Base-by-base conservation (phyloP, 2,888 invertebrate genomes). In the Brenthis ino region DNA sequence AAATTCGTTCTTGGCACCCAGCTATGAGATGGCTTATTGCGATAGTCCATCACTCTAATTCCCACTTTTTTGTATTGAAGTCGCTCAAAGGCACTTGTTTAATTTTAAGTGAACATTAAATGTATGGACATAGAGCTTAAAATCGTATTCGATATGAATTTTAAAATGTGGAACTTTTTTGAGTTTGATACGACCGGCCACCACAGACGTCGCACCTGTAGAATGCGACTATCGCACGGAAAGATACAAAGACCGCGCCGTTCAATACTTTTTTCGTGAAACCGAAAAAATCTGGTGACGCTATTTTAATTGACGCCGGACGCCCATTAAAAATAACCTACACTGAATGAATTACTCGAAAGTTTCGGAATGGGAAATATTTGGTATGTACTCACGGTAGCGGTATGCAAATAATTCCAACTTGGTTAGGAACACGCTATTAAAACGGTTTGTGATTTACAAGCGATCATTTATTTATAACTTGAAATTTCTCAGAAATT, bases 301-400 rank as follows among this genome's bases (percentile, higher is more conserved):
- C 83, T 88, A 91, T 91, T 91, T 92, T 92, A 92, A 93, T 91
- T 91, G 90, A 91, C 87, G 85, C 77, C 82, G 84, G 83, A 77
- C 75, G 80, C 82, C 80, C 81, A 76, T 85, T 86, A 83, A 85
- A 71, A 86, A 86, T 82, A 82, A 80, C 83, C 82, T 84, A 79
- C 76, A 79, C 76, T 76, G 80, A 82, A 81, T 85, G 80, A 89
- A 86, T 89, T 90, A 89, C 89, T 74, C 56, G 83, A 82, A 79
- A 80, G 81, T 86, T 84, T 85, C 75, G 89, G 88, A 85, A 90
- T 89, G 85, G 77, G 79, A 85, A 84, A 81, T 81, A 89, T 90
- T 88, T 81, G 79, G 82, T 85, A 81, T 78, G 77, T 74, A 79
- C 58, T 58, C 47, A 60, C 56, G 71, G 80, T 78, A 77, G 81